These are phyloP conservation scores for Bradypodion pumilum DNA, from an alignment of 2,797 vertebrate genomes.

Conservation along the genomic window DNA sequence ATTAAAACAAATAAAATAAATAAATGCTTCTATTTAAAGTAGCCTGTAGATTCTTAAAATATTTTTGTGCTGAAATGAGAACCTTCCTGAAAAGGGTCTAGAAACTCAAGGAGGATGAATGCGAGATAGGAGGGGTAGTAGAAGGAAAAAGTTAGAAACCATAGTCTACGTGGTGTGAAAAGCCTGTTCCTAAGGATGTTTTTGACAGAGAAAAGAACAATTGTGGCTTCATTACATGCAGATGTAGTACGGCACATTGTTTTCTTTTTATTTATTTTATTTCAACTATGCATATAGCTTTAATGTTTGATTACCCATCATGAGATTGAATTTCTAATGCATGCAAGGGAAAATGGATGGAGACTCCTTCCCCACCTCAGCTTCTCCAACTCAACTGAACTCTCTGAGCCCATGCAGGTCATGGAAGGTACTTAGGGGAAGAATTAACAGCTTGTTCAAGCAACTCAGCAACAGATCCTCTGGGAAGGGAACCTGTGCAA, in stretches of 20 bases:
- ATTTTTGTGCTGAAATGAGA: neutral
- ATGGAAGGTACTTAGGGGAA: neutral
- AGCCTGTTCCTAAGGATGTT: neutral
- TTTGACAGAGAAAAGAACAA: neutral
- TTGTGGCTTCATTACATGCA: neutral
- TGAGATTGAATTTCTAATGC: neutral
- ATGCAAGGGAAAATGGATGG: neutral
- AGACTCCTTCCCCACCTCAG: neutral
- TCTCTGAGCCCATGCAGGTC: neutral
- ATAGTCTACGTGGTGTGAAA: neutral
- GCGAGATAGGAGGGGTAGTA: neutral
- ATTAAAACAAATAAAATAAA: no score
- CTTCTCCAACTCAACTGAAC: neutral
- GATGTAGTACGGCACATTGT: neutral
- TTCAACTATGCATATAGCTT: neutral
- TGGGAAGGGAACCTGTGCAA: slow-evolving; percentile 16
- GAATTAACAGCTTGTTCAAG: slow-evolving; percentile 8
- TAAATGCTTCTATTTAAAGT: no score
- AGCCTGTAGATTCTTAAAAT: neutral
- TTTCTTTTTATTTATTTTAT: neutral
- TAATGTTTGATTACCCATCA: neutral
- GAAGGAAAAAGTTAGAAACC: no score
- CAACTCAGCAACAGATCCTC: neutral
- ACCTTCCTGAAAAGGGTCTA: neutral
- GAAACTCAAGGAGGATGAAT: neutral